These are phyloP conservation scores for Therioaphis trifolii DNA, from an alignment of 2,888 invertebrate genomes.

Conservation along the genomic window DNA sequence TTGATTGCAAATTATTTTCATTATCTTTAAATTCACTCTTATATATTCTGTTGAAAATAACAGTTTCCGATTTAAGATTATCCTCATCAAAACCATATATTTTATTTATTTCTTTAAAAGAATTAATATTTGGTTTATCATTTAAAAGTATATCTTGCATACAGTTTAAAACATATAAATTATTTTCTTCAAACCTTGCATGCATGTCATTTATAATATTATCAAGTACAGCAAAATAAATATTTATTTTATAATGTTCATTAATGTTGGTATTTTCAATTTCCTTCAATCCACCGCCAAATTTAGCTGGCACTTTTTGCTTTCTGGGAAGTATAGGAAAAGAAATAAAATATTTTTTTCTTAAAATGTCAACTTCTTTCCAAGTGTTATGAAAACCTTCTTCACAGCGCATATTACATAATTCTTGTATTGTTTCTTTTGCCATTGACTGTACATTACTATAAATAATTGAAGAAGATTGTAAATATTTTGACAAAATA, in stretches of 20 bases:
- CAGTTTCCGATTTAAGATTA: background rate
- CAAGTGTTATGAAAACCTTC: no score
- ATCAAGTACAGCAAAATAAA: slow-evolving; percentile 9
- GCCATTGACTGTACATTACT: no score
- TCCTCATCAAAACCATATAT: no score
- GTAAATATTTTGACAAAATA: no score
- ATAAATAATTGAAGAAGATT: no score
- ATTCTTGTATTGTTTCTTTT: no score
- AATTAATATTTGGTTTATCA: no score
- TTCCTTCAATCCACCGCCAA: slow-evolving; percentile 13
- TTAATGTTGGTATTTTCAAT: background rate
- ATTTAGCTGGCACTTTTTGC: background rate
- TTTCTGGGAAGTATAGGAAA: no score
- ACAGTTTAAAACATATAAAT: slow-evolving; percentile 13
- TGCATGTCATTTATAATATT: slow-evolving; percentile 9
- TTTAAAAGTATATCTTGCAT: slow-evolving; percentile 14
- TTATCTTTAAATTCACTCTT: background rate
- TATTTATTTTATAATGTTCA: slow-evolving; percentile 9
- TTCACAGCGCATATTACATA: no score
- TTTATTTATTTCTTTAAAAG: no score
- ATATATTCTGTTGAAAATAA: background rate
- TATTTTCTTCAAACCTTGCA: background rate
- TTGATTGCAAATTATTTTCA: background rate
- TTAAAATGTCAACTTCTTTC: no score
- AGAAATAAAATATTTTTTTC: no score